A percentile compares a stretch with the other conserved stretches of the same genome.
phyloP scores from a whole-genome alignment of 2,888 invertebrate genomes.

The Alloscopus bannaensis region DNA sequence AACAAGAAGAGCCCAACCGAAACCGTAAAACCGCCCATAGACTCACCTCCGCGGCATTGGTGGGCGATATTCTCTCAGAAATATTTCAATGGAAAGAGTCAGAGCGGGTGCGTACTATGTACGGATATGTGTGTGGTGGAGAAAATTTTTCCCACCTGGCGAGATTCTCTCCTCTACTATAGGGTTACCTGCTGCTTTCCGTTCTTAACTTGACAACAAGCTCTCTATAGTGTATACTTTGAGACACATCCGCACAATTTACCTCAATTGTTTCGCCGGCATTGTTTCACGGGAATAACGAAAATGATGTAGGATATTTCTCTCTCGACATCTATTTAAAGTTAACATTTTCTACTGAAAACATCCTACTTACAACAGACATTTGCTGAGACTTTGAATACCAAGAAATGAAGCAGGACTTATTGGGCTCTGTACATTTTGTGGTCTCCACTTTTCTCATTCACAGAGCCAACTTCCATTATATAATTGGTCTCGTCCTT shows the following conservation, averaged over 20 bases:
- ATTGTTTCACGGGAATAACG: slow-evolving; percentile 25
- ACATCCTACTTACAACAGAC: no score
- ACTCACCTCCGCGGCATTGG: not conserved
- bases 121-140: slow-evolving; percentile 22
- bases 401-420: no score
- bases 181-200: not conserved
- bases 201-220: not conserved
- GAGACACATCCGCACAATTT: not conserved
- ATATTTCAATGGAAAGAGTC: not conserved
- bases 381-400: no score
- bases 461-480: slow-evolving; percentile 5
- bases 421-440: no score
- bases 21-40: slow-evolving; percentile 46
- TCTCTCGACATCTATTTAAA: no score
- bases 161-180: not conserved
- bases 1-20: slow-evolving; percentile 31
- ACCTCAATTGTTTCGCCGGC: slow-evolving; percentile 17
- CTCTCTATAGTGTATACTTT: no score
- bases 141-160: slow-evolving; percentile 45
- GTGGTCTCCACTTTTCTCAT: not conserved
- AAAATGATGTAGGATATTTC: no score
- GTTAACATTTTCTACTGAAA: no score
- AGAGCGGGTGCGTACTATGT: not conserved
- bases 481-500: slow-evolving; percentile 45
- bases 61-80: no score